These are phyloP conservation scores for Mormoops blainvillei DNA, from an alignment of 2,113 vertebrate species.

Conservation along the genomic window DNA sequence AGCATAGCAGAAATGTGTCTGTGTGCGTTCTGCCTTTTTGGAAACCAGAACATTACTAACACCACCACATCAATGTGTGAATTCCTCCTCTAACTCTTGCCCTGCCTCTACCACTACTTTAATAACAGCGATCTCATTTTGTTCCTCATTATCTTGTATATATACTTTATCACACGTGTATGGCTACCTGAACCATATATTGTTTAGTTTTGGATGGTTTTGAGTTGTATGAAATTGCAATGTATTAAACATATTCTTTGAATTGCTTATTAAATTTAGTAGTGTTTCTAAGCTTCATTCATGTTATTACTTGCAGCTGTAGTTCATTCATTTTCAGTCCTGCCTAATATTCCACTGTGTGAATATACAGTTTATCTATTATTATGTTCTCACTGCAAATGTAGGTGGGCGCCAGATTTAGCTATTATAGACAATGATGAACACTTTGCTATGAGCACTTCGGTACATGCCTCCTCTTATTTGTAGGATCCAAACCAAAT, in stretches of 20 bases:
- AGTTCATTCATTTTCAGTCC: neutral
- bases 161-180: neutral
- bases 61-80: neutral
- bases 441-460: neutral
- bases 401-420: neutral
- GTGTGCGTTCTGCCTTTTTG: neutral
- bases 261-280: neutral
- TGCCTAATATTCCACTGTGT: neutral
- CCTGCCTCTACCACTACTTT: neutral
- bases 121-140: neutral
- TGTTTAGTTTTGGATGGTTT: neutral
- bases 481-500: neutral
- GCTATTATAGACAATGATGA: neutral
- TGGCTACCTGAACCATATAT: neutral
- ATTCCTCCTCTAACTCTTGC: neutral
- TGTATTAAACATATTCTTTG: neutral
- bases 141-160: neutral
- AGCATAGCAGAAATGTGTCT: neutral
- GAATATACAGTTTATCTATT: neutral
- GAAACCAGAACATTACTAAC: neutral
- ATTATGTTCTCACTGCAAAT: neutral
- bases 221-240: neutral
- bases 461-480: neutral
- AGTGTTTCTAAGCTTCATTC: neutral
- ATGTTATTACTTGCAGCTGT: neutral